Evolutionary conservation across 2,888 invertebrate genomes (phyloP).

Genomic region (Chalcosyrphus nemorum): DNA sequence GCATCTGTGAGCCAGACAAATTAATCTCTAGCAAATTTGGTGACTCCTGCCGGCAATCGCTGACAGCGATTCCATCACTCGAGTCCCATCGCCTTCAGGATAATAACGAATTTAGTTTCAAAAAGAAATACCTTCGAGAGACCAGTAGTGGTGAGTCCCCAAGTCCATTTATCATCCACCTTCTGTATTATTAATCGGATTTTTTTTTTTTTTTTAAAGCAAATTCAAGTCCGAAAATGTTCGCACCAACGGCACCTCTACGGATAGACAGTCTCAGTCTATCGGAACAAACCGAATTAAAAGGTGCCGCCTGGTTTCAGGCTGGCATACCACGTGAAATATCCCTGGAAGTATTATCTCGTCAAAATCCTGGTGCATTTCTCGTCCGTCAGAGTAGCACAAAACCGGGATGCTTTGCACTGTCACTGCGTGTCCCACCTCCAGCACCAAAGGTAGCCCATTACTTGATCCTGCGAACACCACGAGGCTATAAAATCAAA

Average conservation of each 20-base stretch:
- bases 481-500: constrained; percentile 96
- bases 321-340: constrained; percentile 97
- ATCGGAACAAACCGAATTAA: constrained; percentile 90
- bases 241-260: constrained; percentile 80
- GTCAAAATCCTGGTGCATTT: constrained; percentile 96
- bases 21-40: constrained; percentile 82
- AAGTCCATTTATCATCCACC: constrained; percentile 2
- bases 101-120: constrained; percentile 79
- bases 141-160: constrained; percentile 81
- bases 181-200: background rate
- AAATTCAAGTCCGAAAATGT: constrained; percentile 83
- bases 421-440: constrained; percentile 96
- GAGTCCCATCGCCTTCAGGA: constrained; percentile 79
- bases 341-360: constrained; percentile 94
- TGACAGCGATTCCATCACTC: constrained; percentile 80
- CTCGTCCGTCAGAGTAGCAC: constrained; percentile 97
- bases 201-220: constrained; percentile 74
- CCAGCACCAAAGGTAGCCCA: constrained; percentile 92
- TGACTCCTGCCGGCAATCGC: constrained; percentile 81
- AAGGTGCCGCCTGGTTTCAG: constrained; percentile 97
- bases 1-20: constrained; percentile 86
- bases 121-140: constrained; percentile 81
- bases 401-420: constrained; percentile 95
- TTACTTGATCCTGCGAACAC: constrained; percentile 94
- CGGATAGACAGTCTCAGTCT: constrained; percentile 86